Evolutionary conservation across 2,113 vertebrate species (phyloP), one percentile per base, ranked within the genome.

Genomic region (Poeciliopsis occidentalis): DNA sequence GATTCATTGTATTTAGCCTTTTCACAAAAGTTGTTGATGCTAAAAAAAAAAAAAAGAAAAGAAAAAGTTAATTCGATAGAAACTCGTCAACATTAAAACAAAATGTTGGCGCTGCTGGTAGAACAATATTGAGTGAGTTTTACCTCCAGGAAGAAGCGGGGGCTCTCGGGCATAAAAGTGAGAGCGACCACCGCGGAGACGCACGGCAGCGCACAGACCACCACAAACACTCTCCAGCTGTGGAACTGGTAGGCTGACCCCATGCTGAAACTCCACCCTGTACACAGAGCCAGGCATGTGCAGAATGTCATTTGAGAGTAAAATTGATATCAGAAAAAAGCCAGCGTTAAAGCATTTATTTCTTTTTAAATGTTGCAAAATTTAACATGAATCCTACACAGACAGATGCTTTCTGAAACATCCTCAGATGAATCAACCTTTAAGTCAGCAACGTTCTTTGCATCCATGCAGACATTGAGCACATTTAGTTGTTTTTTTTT

Each of bases 251-350:
- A 99, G 70, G 98, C 97, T 1, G 98, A 99, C 0, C 98, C 98
- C 98, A 99, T 99, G 93, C 97, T 99, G 94, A 99, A 99, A 88
- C 98, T 99, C 98, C 98, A 99, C 39, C 98, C 98, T 98, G 86
- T 51, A 69, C 32, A 76, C 19, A 71, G 67, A 64, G 13, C 8
- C 32, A 73, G 6, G 4, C 30, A 37, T 34, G 71, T 0, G 60
- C 12, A 83, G 6, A 64, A 71, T 2, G n/a, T 66, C 60, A 76
- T 31, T 30, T 26, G 29, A 71, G 19, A 51, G 34, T 3, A 37
- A 37, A 37, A 37, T 37, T 11, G 34, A 37, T 6, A 12, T 1
- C 26, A 12, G 30, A 27, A 8, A 44, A 34, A 54, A 41, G 13
- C 13, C 2, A 4, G 32, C 12, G 26, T 3, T 17, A 34, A 30